Evolutionary conservation across 2,113 vertebrate genomes (phyloP).

Genomic region (Mustelus asterias): DNA sequence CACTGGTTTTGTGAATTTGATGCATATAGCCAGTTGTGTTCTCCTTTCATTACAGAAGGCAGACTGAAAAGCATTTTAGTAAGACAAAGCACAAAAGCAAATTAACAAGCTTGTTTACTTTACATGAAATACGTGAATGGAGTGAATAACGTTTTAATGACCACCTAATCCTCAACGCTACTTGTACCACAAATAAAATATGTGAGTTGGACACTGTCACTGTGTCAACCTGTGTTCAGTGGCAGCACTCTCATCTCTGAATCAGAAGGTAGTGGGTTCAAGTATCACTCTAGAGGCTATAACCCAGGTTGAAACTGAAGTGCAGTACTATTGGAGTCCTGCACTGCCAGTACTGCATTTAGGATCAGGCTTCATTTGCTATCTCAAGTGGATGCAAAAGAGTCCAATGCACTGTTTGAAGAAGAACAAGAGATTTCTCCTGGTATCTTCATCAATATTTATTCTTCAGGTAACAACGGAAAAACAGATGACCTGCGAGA

Average conservation of each 20-base stretch:
- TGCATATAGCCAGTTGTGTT: neutral
- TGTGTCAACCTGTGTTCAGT: neutral
- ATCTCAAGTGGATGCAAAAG: neutral
- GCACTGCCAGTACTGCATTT: neutral
- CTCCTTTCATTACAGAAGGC: neutral
- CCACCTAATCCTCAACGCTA: neutral
- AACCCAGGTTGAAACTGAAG: neutral
- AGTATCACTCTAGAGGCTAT: neutral
- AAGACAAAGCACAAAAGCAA: neutral
- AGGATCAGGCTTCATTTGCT: neutral
- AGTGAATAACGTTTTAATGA: neutral
- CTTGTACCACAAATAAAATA: neutral
- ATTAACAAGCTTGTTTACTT: neutral
- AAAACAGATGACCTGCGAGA: neutral
- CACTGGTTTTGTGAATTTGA: neutral
- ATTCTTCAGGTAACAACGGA: too few relatives aligned
- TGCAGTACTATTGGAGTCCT: neutral
- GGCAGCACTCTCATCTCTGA: neutral
- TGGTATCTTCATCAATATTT: neutral
- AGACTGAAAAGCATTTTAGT: neutral
- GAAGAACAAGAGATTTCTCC: neutral
- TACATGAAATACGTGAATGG: neutral
- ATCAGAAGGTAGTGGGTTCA: neutral
- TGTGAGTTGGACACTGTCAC: neutral
- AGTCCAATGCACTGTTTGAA: neutral